Evolutionary conservation across 2,113 vertebrate species (phyloP).

Genomic region (Thalassarche chlororhynchos): DNA sequence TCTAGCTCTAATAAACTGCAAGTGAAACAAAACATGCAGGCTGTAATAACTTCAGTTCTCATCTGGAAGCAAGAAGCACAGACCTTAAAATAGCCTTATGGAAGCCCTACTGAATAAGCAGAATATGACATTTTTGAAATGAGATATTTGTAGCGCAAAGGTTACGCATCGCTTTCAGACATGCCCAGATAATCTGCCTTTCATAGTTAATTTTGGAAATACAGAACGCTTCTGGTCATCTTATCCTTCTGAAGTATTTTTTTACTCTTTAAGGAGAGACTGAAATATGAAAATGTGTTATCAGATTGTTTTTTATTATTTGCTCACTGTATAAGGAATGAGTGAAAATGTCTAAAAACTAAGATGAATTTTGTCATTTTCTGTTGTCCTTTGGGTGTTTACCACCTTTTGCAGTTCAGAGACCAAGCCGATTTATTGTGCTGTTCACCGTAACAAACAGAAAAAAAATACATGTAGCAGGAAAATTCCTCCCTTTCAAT

Average conservation of each 20-base stretch:
- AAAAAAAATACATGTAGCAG: not conserved
- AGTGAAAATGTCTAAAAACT: not conserved
- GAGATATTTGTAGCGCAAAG: slow-evolving; percentile 67
- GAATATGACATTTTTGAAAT: slow-evolving; percentile 72
- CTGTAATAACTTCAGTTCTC: slow-evolving; percentile 22
- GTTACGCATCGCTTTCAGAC: slow-evolving; percentile 62
- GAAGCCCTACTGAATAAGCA: slow-evolving; percentile 42
- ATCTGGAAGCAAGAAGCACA: slow-evolving; percentile 17
- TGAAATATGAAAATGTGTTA: slow-evolving; percentile 6
- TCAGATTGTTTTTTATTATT: not conserved
- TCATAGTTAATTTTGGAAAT: slow-evolving; percentile 63
- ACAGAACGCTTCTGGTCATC: slow-evolving; percentile 9
- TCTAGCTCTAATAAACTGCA: not conserved
- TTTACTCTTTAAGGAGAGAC: not conserved
- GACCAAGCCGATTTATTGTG: not conserved
- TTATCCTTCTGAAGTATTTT: not conserved
- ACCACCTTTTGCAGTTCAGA: not conserved
- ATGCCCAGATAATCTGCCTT: slow-evolving; percentile 47
- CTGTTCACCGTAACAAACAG: not conserved
- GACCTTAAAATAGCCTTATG: slow-evolving; percentile 60
- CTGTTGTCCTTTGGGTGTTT: not conserved
- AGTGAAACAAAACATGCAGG: slow-evolving; percentile 28
- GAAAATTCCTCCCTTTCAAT: not conserved
- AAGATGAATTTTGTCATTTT: not conserved
- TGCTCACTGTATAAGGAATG: not conserved